Conservation (phyloP, 2,113 vertebrate genomes). For the Procavia capensis region DNA sequence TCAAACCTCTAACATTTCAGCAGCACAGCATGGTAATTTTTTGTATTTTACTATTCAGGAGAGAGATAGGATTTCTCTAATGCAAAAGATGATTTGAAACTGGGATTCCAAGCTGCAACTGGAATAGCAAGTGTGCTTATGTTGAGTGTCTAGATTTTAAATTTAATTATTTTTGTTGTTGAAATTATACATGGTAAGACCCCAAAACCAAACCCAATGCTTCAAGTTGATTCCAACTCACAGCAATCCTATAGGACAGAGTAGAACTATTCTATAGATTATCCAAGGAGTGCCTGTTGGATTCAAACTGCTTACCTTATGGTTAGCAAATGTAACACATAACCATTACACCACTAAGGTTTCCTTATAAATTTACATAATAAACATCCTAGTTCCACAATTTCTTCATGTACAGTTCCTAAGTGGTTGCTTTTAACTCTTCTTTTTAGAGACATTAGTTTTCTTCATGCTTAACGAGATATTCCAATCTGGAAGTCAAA, state of each 20-base stretch:
- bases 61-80: neutral
- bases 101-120: neutral
- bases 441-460: constrained; percentile 5
- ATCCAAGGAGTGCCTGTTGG: no score
- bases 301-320: no score
- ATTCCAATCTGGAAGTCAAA: neutral
- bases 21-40: neutral
- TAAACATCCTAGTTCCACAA: neutral
- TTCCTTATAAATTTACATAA: no score
- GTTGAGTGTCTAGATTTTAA: neutral
- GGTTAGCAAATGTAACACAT: no score
- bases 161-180: neutral
- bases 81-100: neutral
- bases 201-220: no score
- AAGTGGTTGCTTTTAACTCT: constrained; percentile 3
- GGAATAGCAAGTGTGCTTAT: constrained; percentile 33
- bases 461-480: constrained; percentile 3
- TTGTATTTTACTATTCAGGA: neutral
- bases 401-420: neutral
- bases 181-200: neutral
- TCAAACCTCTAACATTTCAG: neutral
- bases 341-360: no score
- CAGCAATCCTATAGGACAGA: no score
- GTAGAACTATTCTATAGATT: no score
- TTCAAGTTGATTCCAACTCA: no score